A percentile compares a stretch with the other conserved stretches of the same genome.
Evolutionary conservation across 2,797 vertebrate species (phyloP).

Genomic region (Champsocephalus gunnari): DNA sequence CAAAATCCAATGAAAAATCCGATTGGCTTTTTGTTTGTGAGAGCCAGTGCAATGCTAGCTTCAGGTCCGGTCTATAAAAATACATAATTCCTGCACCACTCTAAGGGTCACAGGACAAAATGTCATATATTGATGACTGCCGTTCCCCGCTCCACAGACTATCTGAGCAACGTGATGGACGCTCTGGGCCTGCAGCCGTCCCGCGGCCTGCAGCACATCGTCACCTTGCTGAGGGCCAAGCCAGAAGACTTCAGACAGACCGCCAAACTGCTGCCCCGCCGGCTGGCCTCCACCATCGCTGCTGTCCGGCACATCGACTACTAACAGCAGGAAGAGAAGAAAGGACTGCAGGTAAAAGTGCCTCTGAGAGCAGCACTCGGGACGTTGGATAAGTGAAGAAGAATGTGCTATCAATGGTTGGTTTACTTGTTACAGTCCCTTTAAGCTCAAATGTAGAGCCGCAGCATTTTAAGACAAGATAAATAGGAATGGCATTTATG

Average conservation of each 20-base stretch:
- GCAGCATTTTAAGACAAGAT: conserved; percentile 9
- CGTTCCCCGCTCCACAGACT: conserved; percentile 84
- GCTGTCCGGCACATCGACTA: conserved; percentile 87
- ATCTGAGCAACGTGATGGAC: conserved; percentile 98
- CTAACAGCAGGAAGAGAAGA: conserved; percentile 63
- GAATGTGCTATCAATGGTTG: conserved; percentile 27
- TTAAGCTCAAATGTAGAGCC: background rate
- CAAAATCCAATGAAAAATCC: no score
- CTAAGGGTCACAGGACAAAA: no score
- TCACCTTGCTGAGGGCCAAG: conserved; percentile 88
- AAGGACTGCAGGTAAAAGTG: conserved; percentile 9
- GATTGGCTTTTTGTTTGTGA: no score
- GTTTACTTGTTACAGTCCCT: conserved; percentile 22
- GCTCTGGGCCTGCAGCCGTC: conserved; percentile 96
- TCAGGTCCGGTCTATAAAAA: no score
- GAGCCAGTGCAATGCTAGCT: no score
- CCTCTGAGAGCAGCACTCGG: background rate
- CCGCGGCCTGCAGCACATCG: conserved; percentile 87
- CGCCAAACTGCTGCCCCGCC: conserved; percentile 88
- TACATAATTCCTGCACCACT: no score
- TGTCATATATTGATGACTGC: background rate
- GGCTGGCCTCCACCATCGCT: conserved; percentile 86
- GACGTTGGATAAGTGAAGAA: conserved; percentile 21
- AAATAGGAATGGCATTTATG: conserved; percentile 10
- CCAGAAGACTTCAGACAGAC: conserved; percentile 91